A percentile compares a stretch with the other conserved stretches of the same genome.
phyloP scores from a whole-genome alignment of 2,797 vertebrate species.

The Pseudopleuronectes americanus region DNA sequence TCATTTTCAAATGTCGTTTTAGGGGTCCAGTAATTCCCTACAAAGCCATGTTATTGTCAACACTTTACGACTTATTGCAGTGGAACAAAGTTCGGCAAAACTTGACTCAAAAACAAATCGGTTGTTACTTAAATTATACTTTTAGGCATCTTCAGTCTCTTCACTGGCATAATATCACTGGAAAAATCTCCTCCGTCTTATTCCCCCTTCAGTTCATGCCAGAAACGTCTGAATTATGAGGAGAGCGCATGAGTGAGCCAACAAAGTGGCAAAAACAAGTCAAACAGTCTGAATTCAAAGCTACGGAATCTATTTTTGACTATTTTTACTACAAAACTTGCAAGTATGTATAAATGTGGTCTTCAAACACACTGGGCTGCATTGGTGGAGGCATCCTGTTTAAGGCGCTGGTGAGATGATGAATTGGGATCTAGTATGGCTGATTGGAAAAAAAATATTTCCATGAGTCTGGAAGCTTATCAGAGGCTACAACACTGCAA shows the following conservation, averaged over 20 bases:
- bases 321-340: constrained; percentile 38
- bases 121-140: constrained; percentile 31
- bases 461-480: neutral
- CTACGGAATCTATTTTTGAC: constrained; percentile 7
- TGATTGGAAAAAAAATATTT: constrained; percentile 6
- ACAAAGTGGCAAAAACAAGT: constrained; percentile 27
- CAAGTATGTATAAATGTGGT: constrained; percentile 12
- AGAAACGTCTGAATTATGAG: constrained; percentile 38
- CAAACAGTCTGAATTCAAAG: constrained; percentile 33
- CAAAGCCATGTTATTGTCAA: constrained; percentile 2
- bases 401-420: constrained; percentile 9
- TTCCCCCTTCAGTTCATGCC: constrained; percentile 23
- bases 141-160: constrained; percentile 24
- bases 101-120: constrained; percentile 28
- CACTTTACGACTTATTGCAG: constrained; percentile 3
- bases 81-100: constrained; percentile 5
- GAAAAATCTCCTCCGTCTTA: constrained; percentile 11
- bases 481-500: neutral
- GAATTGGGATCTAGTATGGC: constrained; percentile 18
- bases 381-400: constrained; percentile 3
- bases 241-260: constrained; percentile 26
- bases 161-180: constrained; percentile 21
- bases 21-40: neutral
- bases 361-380: constrained; percentile 16
- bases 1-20: constrained; percentile 1